phyloP scores from a whole-genome alignment of 1,140 invertebrate genomes.

The Platorchestia sp. region DNA sequence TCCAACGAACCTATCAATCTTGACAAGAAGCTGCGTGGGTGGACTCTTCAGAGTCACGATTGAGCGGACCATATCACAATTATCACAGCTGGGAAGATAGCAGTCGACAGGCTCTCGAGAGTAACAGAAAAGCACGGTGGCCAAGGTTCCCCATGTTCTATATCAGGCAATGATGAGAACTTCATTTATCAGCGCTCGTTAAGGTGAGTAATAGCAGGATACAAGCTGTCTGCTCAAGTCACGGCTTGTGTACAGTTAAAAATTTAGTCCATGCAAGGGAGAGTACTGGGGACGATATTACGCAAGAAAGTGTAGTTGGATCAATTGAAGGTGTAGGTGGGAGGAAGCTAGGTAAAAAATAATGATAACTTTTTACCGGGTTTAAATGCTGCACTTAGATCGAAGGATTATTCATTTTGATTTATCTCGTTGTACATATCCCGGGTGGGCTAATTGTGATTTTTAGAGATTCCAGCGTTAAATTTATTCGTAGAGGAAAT shows the following conservation, averaged over 20 bases:
- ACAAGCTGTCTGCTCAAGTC: constrained; percentile 41
- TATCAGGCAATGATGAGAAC: background rate
- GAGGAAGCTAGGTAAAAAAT: background rate
- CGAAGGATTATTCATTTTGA: background rate
- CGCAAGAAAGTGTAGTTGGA: background rate
- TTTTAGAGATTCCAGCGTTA: background rate
- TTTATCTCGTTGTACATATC: background rate
- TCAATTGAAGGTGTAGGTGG: background rate
- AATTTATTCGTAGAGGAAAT: background rate
- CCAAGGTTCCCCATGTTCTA: background rate
- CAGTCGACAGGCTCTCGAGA: background rate
- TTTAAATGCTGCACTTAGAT: no score
- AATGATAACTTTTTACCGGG: background rate
- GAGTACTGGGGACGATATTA: background rate
- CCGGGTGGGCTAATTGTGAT: background rate
- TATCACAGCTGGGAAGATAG: background rate
- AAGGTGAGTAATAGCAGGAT: constrained; percentile 15
- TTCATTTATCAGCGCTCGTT: background rate
- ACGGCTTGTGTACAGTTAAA: background rate
- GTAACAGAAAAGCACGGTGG: background rate
- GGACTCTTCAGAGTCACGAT: constrained; percentile 12
- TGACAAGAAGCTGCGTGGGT: constrained; percentile 26
- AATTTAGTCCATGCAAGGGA: background rate
- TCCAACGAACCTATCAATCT: background rate
- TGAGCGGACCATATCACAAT: background rate